Base-by-base conservation (phyloP, 2,113 vertebrate genomes). In the Pleuronectes platessa region DNA sequence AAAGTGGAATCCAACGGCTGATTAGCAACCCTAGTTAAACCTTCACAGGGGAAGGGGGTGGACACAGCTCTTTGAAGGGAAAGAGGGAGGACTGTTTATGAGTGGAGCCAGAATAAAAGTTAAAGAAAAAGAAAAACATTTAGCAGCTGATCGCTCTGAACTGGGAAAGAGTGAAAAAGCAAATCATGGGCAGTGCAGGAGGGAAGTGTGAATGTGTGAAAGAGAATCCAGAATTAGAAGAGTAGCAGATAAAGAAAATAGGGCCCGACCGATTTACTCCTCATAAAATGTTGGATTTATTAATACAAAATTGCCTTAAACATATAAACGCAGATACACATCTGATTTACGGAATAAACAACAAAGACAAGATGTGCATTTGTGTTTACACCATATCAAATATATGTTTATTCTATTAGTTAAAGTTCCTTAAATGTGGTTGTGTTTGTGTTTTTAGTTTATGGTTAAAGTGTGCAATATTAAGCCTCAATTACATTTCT, bases 21-120 rank as follows among this genome's bases (percentile, higher is more conserved):
- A 93, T 93, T 91, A 94, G 70, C 61, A 68, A 51, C 47, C 23
- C 61, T 74, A 76, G 88, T 91, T 92, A 91, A 92, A 89, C 66
- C 86, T 89, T 92, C 81, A 81, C 86, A 75, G 68, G 85, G 89
- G 82, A 40, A 56, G 73, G 60, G 83, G 68, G 59, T 71, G 71
- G 88, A 79, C 74, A 83, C 82, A 82, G 75, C 85, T 85, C 61
- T 74, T 37, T 63, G 4, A 59, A 62, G 71, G 37, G 64, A 8
- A 51, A 12, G 7, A 49, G 21, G 18, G 20, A 71, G 64, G 64
- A 42, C 3, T 58, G 20, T 80, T 85, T 76, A 63, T 76, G 58
- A 83, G 63, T 31, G 49, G 49, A 73, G 56, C 63, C 66, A 37
- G 63, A 79, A 56, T 47, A 59, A 68, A 79, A 23, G 53, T 37